Evolutionary conservation across 1,140 invertebrate species (phyloP).

Genomic region (Diploscapter pachys): DNA sequence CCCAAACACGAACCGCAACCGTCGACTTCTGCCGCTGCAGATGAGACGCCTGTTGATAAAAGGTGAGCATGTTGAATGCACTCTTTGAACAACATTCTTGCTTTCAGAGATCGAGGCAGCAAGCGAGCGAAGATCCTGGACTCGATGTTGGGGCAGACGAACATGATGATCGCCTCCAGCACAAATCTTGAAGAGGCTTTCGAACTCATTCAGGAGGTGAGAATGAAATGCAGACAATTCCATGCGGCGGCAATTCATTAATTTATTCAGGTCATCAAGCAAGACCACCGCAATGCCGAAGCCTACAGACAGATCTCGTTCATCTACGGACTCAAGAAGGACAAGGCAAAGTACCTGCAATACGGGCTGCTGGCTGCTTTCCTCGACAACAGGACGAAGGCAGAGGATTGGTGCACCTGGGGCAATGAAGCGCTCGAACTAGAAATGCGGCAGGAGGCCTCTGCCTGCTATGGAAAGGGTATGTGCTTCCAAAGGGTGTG

Average conservation of each 20-base stretch:
- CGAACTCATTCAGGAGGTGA: constrained; percentile 40
- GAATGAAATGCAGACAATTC: background rate
- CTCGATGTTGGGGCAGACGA: constrained; percentile 51
- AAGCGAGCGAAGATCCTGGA: constrained; percentile 37
- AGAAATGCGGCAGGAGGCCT: constrained; percentile 46
- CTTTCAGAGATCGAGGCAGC: background rate
- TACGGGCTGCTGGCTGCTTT: constrained; percentile 48
- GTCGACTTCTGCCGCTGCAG: background rate
- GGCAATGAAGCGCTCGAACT: constrained; percentile 45
- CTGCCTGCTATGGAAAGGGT: constrained; percentile 53
- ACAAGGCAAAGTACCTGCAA: constrained; percentile 47
- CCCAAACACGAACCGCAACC: background rate
- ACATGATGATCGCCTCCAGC: constrained; percentile 44
- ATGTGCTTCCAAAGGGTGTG: constrained; percentile 4
- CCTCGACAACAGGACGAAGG: constrained; percentile 42
- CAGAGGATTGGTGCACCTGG: constrained; percentile 51
- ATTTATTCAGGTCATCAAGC: constrained; percentile 38
- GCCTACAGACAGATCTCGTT: constrained; percentile 51
- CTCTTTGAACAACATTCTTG: no score
- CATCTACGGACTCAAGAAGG: constrained; percentile 44
- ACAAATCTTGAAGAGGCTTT: constrained; percentile 45
- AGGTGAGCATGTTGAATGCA: no score
- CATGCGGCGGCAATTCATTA: background rate
- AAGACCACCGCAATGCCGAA: constrained; percentile 50
- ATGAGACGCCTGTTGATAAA: no score